These are phyloP conservation scores for Astreopora myriophthalma DNA, from an alignment of 64 coral and sea anemone species.

Conservation along the genomic window DNA sequence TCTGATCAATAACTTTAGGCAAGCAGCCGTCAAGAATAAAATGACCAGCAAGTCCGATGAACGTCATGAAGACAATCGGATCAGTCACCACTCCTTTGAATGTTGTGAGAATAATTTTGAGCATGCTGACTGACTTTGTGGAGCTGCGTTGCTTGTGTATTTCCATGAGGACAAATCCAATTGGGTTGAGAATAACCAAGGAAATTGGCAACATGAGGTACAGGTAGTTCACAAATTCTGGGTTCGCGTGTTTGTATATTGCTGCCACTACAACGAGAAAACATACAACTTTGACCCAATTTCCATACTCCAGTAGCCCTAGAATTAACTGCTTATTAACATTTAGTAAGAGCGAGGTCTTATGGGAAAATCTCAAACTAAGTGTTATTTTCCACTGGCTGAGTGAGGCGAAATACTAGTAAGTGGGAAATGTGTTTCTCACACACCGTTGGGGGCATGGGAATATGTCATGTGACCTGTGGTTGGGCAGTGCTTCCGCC, in stretches of 20 bases:
- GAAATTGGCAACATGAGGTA: conserved; percentile 83
- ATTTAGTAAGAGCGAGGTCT: too few species aligned
- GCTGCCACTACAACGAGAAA: conserved; percentile 75
- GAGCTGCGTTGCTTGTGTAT: conserved; percentile 54
- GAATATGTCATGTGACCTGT: too few species aligned
- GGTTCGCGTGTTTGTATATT: conserved; percentile 66
- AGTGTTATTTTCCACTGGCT: too few species aligned
- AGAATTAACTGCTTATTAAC: too few species aligned
- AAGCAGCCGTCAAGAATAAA: conserved; percentile 51
- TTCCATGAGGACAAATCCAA: conserved; percentile 82
- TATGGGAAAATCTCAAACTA: too few species aligned
- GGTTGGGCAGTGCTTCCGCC: too few species aligned
- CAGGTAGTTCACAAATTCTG: conserved; percentile 78
- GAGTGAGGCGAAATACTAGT: too few species aligned
- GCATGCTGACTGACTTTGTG: conserved; percentile 36
- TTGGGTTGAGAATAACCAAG: conserved; percentile 60
- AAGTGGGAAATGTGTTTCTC: too few species aligned
- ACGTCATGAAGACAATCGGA: conserved; percentile 78
- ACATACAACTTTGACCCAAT: too few species aligned
- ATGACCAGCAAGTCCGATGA: conserved; percentile 76
- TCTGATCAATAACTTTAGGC: conserved; percentile 9
- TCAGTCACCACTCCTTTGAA: conserved; percentile 63
- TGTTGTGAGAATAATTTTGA: conserved; percentile 44
- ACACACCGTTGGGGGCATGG: too few species aligned
- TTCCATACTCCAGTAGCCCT: too few species aligned